These are phyloP conservation scores for Falco biarmicus DNA, from an alignment of 2,797 vertebrate species.

Conservation along the genomic window DNA sequence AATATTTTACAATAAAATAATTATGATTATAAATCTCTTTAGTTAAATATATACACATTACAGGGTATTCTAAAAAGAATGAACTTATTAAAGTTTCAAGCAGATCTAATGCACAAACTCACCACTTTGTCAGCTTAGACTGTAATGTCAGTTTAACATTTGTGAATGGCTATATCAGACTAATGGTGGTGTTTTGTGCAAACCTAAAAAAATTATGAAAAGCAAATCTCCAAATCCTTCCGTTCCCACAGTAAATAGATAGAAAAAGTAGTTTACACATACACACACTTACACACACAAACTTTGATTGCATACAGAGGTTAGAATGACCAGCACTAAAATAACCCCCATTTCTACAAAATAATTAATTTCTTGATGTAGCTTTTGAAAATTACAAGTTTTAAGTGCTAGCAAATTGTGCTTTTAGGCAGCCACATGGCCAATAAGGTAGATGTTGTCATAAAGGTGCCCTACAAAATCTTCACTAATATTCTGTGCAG, in stretches of 20 bases:
- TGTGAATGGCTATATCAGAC: slow-evolving; percentile 71
- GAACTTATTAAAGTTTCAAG: slow-evolving; percentile 78
- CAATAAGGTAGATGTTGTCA: slow-evolving; percentile 99
- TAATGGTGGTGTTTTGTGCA: slow-evolving; percentile 82
- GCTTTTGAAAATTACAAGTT: slow-evolving; percentile 63
- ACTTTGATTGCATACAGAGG: slow-evolving; percentile 78
- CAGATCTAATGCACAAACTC: slow-evolving; percentile 77
- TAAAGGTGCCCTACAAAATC: slow-evolving; percentile 99
- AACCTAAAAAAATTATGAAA: slow-evolving; percentile 74
- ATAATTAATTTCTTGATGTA: slow-evolving; percentile 58
- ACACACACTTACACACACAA: slow-evolving; percentile 63
- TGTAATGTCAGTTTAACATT: slow-evolving; percentile 81
- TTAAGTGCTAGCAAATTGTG: slow-evolving; percentile 74
- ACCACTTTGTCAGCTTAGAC: slow-evolving; percentile 72
- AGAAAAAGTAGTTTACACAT: slow-evolving; percentile 71
- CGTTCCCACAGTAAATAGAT: slow-evolving; percentile 68
- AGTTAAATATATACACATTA: slow-evolving; percentile 88
- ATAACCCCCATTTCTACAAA: slow-evolving; percentile 73
- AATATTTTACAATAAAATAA: slow-evolving; percentile 91
- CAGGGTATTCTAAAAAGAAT: slow-evolving; percentile 80
- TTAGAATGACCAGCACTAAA: slow-evolving; percentile 79
- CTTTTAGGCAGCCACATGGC: slow-evolving; percentile 94
- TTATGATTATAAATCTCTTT: slow-evolving; percentile 89
- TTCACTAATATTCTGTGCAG: slow-evolving; percentile 97
- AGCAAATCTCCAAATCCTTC: slow-evolving; percentile 69